Conservation (phyloP, 2,888 invertebrate species). For the Venusia cambrica region DNA sequence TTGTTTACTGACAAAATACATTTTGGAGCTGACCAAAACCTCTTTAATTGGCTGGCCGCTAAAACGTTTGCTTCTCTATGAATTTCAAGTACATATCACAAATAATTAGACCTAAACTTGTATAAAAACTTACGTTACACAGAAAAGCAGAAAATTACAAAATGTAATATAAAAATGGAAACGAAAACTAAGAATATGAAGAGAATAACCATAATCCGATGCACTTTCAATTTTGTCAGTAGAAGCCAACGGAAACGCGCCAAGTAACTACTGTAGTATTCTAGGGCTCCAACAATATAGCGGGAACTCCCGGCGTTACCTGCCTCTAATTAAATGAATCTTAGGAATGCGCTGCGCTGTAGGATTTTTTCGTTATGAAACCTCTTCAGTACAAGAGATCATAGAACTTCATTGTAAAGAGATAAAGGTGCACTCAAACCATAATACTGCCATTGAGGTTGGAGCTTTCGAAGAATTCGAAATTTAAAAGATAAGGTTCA, state of each 20-base stretch:
- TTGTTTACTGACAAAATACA: too few species aligned
- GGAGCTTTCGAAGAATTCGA: constrained; percentile 8
- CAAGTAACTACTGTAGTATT: constrained; percentile 4
- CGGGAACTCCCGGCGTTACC: constrained; percentile 36
- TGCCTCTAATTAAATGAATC: constrained; percentile 53
- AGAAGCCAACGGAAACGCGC: constrained; percentile 1
- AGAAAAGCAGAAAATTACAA: too few species aligned
- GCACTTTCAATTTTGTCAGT: constrained; percentile 21
- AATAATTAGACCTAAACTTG: too few species aligned
- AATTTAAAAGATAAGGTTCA: constrained; percentile 8
- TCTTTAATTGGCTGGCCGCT: too few species aligned
- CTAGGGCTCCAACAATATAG: constrained; percentile 17
- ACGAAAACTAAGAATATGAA: too few species aligned
- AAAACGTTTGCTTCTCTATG: too few species aligned
- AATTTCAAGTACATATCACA: too few species aligned
- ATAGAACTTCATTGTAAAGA: constrained; percentile 25
- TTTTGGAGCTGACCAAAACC: too few species aligned
- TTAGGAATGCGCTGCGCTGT: constrained; percentile 55
- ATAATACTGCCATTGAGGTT: constrained; percentile 11
- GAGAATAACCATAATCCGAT: too few species aligned
- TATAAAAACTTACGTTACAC: too few species aligned
- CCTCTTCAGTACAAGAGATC: constrained; percentile 18
- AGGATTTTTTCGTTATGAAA: constrained; percentile 34
- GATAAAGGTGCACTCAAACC: constrained; percentile 19
- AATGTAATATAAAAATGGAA: too few species aligned